phyloP scores from a whole-genome alignment of 92 coral and sea anemone species.

The Zoanthus solanderi region DNA sequence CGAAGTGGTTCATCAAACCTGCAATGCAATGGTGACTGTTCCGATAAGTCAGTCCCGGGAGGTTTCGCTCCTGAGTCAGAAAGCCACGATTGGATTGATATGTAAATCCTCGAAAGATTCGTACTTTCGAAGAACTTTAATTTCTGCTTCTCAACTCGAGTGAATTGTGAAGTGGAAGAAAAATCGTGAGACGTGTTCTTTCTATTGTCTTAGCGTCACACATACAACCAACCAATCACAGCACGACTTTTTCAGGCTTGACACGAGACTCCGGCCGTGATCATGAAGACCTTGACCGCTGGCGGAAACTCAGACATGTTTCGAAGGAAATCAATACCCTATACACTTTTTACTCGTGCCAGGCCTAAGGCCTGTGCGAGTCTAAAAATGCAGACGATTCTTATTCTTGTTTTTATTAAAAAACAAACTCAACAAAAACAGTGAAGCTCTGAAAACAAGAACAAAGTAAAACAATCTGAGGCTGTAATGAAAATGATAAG shows the following conservation, averaged over 20 bases:
- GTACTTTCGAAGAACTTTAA: conserved; percentile 37
- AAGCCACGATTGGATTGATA: conserved; percentile 78
- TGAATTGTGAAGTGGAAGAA: conserved; percentile 30
- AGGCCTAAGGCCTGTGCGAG: no score
- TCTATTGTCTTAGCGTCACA: conserved; percentile 49
- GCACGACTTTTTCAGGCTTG: conserved; percentile 12
- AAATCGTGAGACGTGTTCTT: conserved; percentile 12
- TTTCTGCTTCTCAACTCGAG: conserved; percentile 25
- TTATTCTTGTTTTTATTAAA: no score
- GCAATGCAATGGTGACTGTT: conserved; percentile 91
- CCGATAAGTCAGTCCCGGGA: conserved; percentile 96
- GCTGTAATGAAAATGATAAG: no score
- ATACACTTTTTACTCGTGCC: no score
- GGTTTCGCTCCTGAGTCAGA: conserved; percentile 81
- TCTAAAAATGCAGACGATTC: no score
- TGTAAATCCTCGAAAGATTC: conserved; percentile 46
- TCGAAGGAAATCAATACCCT: no score
- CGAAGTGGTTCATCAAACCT: conserved; percentile 60
- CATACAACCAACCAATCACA: conserved; percentile 69
- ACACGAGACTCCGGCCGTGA: conserved; percentile 35
- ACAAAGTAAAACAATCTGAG: no score
- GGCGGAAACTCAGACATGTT: no score
- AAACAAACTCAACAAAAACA: no score
- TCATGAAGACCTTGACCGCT: no score
- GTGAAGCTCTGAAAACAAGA: no score